Conservation (phyloP, 1,140 invertebrate genomes). For the Drosophila bipectinata region DNA sequence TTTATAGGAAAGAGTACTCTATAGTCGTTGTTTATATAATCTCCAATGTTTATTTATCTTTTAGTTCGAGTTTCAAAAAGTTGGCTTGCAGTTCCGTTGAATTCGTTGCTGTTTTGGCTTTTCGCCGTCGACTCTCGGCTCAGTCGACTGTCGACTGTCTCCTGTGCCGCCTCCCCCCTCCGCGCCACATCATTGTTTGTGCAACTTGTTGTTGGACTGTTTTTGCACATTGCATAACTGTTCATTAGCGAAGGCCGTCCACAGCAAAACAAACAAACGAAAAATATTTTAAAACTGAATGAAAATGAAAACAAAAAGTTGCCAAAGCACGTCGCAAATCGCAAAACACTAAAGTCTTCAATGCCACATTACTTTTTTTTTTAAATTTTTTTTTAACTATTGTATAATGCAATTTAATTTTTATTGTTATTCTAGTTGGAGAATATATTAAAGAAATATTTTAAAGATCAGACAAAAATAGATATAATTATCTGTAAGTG, state of each 20-base stretch:
- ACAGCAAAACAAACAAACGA: conserved; percentile 39
- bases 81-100: conserved; percentile 40
- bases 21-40: too few species aligned
- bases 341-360: conserved; percentile 44
- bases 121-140: not conserved
- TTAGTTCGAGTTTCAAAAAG: conserved; percentile 44
- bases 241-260: conserved; percentile 76
- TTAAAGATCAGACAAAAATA: not conserved
- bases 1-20: conserved; percentile 1
- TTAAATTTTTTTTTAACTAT: conserved; percentile 11
- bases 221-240: conserved; percentile 80
- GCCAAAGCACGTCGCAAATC: conserved; percentile 56
- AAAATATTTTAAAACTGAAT: conserved; percentile 23
- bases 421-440: conserved; percentile 8
- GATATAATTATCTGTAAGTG: not conserved
- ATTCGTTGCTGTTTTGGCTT: conserved; percentile 17
- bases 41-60: conserved; percentile 38
- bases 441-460: not conserved
- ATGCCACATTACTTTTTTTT: conserved; percentile 47
- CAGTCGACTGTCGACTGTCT: not conserved
- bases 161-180: not conserved
- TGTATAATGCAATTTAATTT: conserved; percentile 19
- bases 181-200: conserved; percentile 8
- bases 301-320: conserved; percentile 44
- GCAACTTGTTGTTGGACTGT: conserved; percentile 43